phyloP scores from a whole-genome alignment of 1,140 invertebrate genomes.

The Drosophila tristis region DNA sequence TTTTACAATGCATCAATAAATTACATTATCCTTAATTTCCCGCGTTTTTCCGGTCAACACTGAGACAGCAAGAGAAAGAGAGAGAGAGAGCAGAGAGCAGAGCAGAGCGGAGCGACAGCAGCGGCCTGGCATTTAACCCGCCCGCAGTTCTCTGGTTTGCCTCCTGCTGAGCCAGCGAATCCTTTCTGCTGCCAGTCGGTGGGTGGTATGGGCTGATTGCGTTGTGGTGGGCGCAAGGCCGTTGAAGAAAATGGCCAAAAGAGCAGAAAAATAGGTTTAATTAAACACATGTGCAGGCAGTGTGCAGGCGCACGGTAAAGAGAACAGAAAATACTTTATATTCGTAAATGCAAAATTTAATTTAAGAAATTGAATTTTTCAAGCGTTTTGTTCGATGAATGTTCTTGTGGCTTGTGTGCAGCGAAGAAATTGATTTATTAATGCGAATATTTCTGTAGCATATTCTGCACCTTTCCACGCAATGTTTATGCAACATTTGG shows the following conservation, averaged over 20 bases:
- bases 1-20: constrained; percentile 80
- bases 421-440: no score
- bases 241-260: constrained; percentile 22
- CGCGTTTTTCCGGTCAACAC: constrained; percentile 78
- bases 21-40: constrained; percentile 81
- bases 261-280: constrained; percentile 44
- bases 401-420: not conserved
- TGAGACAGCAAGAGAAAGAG: not conserved
- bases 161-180: constrained; percentile 65
- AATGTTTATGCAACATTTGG: no score
- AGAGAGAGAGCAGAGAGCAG: no score
- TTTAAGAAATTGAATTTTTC: not conserved
- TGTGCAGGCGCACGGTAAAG: not conserved
- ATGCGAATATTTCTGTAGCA: no score
- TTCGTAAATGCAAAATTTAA: constrained; percentile 1
- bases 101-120: constrained; percentile 20
- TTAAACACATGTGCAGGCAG: constrained; percentile 25
- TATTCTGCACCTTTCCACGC: no score
- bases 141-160: constrained; percentile 53
- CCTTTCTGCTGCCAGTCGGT: constrained; percentile 1
- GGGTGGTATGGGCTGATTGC: not conserved
- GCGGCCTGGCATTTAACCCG: constrained; percentile 63
- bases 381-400: not conserved
- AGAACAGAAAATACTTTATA: not conserved
- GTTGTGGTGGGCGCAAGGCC: not conserved